Conservation (phyloP, 2,113 vertebrate species). For the Pseudorhombus dupliciocellatus region DNA sequence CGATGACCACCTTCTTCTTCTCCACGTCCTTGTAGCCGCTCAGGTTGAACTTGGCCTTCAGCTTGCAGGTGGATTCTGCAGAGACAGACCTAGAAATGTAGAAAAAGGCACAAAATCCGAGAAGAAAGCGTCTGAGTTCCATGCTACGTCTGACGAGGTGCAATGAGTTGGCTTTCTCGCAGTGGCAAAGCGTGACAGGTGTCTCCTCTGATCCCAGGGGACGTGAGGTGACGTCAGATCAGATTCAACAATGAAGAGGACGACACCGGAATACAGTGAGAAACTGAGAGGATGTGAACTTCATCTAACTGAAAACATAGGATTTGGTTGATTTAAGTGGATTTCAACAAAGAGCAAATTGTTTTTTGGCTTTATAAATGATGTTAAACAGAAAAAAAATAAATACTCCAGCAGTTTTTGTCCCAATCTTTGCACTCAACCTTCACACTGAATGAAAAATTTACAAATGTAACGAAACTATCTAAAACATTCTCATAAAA, state of each 20-base stretch:
- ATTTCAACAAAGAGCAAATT: background rate
- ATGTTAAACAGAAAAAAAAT: background rate
- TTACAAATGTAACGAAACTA: too few species aligned
- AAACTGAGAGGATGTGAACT: background rate
- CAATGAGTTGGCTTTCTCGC: conserved; percentile 31
- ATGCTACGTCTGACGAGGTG: conserved; percentile 39
- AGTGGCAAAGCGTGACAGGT: conserved; percentile 61
- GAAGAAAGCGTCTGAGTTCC: conserved; percentile 57
- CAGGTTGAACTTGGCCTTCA: conserved; percentile 82
- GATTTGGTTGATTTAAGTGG: too few species aligned
- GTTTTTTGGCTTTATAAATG: background rate
- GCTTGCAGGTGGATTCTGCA: conserved; percentile 67
- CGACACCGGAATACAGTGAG: background rate
- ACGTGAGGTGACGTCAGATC: conserved; percentile 49
- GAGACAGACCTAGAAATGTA: conserved; percentile 23
- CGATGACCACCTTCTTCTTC: conserved; percentile 82
- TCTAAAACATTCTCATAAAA: conserved; percentile 7
- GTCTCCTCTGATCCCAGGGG: conserved; percentile 65
- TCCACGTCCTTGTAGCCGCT: conserved; percentile 81
- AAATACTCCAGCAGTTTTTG: too few species aligned
- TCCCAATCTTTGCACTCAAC: too few species aligned
- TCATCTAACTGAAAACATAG: background rate
- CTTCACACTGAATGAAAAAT: background rate
- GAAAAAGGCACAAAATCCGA: conserved; percentile 61
- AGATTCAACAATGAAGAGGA: conserved; percentile 20